Conservation (phyloP, 2,797 vertebrate genomes). For the Synaphobranchus kaupii region DNA sequence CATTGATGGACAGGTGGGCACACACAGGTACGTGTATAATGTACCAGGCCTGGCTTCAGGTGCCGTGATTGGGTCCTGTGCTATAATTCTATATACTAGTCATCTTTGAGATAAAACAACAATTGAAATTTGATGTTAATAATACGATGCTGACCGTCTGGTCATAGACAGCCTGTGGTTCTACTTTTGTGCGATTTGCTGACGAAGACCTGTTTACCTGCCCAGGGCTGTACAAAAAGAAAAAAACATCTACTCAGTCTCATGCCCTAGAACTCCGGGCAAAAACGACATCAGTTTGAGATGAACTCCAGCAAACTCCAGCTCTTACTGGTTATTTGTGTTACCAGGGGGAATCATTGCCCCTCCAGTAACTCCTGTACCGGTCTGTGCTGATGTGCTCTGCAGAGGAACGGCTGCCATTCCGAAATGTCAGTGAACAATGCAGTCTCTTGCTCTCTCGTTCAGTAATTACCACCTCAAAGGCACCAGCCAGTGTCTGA, state of each 20-base stretch:
- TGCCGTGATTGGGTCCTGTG: too few species aligned
- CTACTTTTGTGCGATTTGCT: neutral
- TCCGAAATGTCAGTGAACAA: conserved; percentile 64
- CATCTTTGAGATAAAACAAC: neutral
- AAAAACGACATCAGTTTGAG: neutral
- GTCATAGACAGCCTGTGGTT: neutral
- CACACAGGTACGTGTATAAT: neutral
- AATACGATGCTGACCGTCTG: neutral
- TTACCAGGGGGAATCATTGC: neutral
- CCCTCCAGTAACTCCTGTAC: too few species aligned
- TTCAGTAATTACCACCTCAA: conserved; percentile 60
- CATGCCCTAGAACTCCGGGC: neutral
- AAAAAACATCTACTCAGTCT: neutral
- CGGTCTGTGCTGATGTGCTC: neutral
- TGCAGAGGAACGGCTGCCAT: conserved; percentile 18
- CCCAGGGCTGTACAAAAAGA: neutral
- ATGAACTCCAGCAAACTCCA: neutral
- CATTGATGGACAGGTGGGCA: neutral
- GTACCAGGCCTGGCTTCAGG: neutral
- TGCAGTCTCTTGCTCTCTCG: conserved; percentile 49
- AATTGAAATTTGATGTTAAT: neutral
- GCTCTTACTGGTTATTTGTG: neutral
- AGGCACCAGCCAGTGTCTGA: conserved; percentile 61
- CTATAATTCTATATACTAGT: too few species aligned
- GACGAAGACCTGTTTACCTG: neutral